Evolutionary conservation across 2,113 vertebrate genomes (phyloP), one percentile per base, ranked within the genome.

Genomic region (Chionis minor): DNA sequence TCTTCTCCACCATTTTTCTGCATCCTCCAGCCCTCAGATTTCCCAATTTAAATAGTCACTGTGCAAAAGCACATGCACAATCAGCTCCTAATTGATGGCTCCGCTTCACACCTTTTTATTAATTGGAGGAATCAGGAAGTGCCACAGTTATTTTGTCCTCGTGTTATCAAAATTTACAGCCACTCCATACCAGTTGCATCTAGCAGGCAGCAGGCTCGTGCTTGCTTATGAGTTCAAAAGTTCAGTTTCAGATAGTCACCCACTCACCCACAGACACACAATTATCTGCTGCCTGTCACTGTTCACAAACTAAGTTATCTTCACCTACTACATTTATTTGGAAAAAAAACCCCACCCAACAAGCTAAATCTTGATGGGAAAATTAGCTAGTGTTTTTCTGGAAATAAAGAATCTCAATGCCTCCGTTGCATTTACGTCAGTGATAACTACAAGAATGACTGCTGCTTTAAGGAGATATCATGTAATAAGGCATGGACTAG

Each of bases 171-270:
- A 90, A 92, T 79, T 80, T 91, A 28, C 20, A 90, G 40, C 49
- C n/a, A 67, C 16, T 8, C 24, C 28, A 22, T 71, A 40, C 23
- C 40, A 61, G 18, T 59, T 81, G 7, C 69, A 94, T 54, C 33
- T 82, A 40, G 56, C 33, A 89, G 56, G 47, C 0, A 7, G 42
- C 40, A 87, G 61, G 56, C 59, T 96, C 8, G 0, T 52, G 56
- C 35, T 85, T 72, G 61, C 70, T 85, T 80, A 3, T 56, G 78
- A 77, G 95, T 97, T 96, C 95, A 93, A 88, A 96, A 97, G 91
- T 95, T 96, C 93, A 91, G 40, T 82, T 91, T 87, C 51, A 75
- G 44, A 87, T 52, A 71, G 77, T 91, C 87, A 96, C 84, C 81
- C 81, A 87, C 93, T 94, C 94, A 94, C 52, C 38, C 70, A 75